These are phyloP conservation scores for Litocranius walleri DNA, from an alignment of 2,113 vertebrate genomes.

Conservation along the genomic window DNA sequence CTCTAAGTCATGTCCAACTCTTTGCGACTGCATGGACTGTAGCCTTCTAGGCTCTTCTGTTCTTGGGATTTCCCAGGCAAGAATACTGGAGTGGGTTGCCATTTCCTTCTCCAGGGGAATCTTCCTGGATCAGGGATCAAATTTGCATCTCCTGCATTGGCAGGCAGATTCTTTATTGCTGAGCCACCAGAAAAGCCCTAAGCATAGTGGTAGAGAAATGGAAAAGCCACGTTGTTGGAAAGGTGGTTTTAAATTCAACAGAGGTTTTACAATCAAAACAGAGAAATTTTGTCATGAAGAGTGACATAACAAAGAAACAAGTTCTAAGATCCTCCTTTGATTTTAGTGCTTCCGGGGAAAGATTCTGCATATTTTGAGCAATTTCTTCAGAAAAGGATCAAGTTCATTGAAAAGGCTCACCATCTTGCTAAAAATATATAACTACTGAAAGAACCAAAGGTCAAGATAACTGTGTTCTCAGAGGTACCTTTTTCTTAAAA, in stretches of 20 bases:
- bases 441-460: not conserved
- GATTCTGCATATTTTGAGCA: not conserved
- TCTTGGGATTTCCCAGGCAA: not conserved
- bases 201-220: not conserved
- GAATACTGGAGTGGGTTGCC: not conserved
- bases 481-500: not conserved
- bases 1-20: not conserved
- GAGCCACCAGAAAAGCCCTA: not conserved
- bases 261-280: not conserved
- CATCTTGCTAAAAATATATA: not conserved
- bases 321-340: not conserved
- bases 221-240: not conserved
- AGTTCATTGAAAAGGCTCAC: not conserved
- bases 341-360: not conserved
- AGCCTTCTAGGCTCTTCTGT: not conserved
- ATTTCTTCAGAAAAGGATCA: not conserved
- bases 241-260: not conserved
- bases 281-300: not conserved
- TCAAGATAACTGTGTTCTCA: not conserved
- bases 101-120: not conserved
- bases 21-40: not conserved
- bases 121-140: not conserved
- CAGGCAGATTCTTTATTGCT: not conserved
- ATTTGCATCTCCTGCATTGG: not conserved
- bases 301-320: not conserved